Evolutionary conservation across 30 jellyfish, hydroid and myxozoan species (phyloP).

Genomic region (Aurelia sp.): DNA sequence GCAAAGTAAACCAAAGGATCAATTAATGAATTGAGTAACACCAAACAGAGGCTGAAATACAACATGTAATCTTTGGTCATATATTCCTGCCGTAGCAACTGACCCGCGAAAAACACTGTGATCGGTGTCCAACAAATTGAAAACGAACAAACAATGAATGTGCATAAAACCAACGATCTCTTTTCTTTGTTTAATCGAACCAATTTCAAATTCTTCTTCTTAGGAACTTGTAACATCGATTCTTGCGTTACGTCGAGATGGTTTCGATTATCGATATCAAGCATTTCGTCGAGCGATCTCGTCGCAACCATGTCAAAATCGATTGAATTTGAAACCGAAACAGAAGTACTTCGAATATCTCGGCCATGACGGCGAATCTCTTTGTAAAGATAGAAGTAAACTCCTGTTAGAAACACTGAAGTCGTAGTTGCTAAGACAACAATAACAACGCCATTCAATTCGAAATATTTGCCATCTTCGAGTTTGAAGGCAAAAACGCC

Average conservation of each 20-base stretch:
- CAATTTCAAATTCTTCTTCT: neutral
- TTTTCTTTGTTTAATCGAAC: conserved; percentile 37
- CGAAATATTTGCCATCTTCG: conserved; percentile 53
- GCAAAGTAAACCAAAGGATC: conserved; percentile 69
- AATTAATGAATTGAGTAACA: conserved; percentile 53
- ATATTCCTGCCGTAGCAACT: conserved; percentile 11
- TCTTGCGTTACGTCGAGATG: conserved; percentile 29
- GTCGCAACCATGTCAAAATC: conserved; percentile 35
- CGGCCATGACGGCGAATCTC: conserved; percentile 72
- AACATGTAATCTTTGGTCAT: conserved; percentile 48
- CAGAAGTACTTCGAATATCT: conserved; percentile 52
- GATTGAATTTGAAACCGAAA: conserved; percentile 36
- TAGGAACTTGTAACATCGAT: neutral
- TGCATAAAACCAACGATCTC: conserved; percentile 50
- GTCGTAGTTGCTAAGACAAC: conserved; percentile 46
- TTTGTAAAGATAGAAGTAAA: conserved; percentile 49
- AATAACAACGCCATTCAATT: conserved; percentile 44
- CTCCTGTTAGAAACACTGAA: conserved; percentile 55
- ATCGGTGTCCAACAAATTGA: conserved; percentile 71
- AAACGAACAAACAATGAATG: conserved; percentile 54
- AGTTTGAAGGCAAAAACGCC: conserved; percentile 49
- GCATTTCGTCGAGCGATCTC: conserved; percentile 21
- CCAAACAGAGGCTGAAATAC: conserved; percentile 47
- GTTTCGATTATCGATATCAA: conserved; percentile 16
- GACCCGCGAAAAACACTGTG: conserved; percentile 55